Base-by-base conservation (phyloP, 2,888 invertebrate genomes). In the Limnephilus rhombicus region DNA sequence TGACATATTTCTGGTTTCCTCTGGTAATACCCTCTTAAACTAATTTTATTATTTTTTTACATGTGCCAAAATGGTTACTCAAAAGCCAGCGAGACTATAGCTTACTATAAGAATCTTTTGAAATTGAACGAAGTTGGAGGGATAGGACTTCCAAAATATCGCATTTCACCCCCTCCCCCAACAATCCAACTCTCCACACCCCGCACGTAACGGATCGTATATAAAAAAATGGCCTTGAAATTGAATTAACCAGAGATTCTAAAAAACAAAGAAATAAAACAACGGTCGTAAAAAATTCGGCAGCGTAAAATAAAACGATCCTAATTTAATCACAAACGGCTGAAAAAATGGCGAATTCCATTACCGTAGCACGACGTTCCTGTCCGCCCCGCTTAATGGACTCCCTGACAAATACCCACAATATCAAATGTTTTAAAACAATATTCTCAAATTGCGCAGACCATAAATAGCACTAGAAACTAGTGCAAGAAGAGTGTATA, bases 251-350 rank as follows among this genome's bases (percentile, higher is more conserved):
- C 37, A 37, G 34, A 34, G 83, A 83, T 41, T 83, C 18, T n/a
- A 83, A 31, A 83, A 83, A 83, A 83, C 83, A 83, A 83, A 83
- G 83, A 41, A 37, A 83, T 83, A 83, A 83, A 83, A 83, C 11
- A 37, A 15, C 83, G 18, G 12, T 37, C 83, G 31, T 37, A 83
- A 83, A 83, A 68, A 83, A 83, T 83, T 83, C 83, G 37, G 83
- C 37, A 37, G 34, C 37, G 37, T 83, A 83, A 83, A 83, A 83
- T 83, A 83, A 83, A 83, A 37, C 83, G 83, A 83, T 83, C 83
- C 83, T 37, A 83, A 83, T 83, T 83, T 83, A 83, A 37, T 83
- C 83, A 83, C 83, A 24, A 68, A 83, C n/a, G 37, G 24, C 83
- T 83, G 83, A 83, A 83, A 37, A 83, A 37, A 83, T 83, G 37